These are phyloP conservation scores for Lutraria lutraria DNA, from an alignment of 2,888 invertebrate genomes.

Conservation along the genomic window DNA sequence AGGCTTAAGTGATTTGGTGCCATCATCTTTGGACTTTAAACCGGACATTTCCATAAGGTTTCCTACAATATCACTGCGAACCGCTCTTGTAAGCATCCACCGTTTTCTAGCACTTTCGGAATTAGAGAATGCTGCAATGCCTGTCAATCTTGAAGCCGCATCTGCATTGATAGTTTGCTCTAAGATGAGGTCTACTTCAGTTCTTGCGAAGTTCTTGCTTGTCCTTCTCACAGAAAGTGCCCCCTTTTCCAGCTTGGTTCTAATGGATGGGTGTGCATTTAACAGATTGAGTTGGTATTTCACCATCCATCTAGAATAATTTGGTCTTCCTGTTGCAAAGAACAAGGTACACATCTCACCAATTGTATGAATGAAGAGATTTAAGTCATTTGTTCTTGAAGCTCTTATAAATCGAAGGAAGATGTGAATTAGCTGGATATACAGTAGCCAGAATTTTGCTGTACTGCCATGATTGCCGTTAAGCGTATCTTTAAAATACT, in stretches of 20 bases:
- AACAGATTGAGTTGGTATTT: conserved; percentile 64
- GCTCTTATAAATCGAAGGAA: conserved; percentile 42
- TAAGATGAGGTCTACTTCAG: conserved; percentile 28
- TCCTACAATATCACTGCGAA: conserved; percentile 25
- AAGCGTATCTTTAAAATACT: conserved; percentile 37
- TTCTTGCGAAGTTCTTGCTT: conserved; percentile 17
- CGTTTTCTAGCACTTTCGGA: conserved; percentile 24
- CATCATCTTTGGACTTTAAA: conserved; percentile 1
- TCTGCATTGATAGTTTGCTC: conserved; percentile 51
- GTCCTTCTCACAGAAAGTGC: conserved; percentile 30
- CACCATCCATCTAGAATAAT: conserved; percentile 70
- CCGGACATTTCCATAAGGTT: background rate
- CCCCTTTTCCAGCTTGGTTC: conserved; percentile 22
- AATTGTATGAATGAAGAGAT: conserved; percentile 50
- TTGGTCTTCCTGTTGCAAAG: conserved; percentile 63
- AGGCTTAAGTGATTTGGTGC: background rate
- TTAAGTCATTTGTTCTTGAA: conserved; percentile 61
- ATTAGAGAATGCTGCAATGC: conserved; percentile 18
- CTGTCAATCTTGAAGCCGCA: conserved; percentile 46
- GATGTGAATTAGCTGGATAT: conserved; percentile 54
- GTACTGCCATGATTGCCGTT: conserved; percentile 59
- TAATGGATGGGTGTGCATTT: conserved; percentile 42
- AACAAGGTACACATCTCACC: conserved; percentile 48
- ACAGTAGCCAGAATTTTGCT: conserved; percentile 65
- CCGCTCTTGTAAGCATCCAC: conserved; percentile 39